Base-by-base conservation (phyloP, 2,797 vertebrate genomes). In the Pogonophryne albipinna region DNA sequence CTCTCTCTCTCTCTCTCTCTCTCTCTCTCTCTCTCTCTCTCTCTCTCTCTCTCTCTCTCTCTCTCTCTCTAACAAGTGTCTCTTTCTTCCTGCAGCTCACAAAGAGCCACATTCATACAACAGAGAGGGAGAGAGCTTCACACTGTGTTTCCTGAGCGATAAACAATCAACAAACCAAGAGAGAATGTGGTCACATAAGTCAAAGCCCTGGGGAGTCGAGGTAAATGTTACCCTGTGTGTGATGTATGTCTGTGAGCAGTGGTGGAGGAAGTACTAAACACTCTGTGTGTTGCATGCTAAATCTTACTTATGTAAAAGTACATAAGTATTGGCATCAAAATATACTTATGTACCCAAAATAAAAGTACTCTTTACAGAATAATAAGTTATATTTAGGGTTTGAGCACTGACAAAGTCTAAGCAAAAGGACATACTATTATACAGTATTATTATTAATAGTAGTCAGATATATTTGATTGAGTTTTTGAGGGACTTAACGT, bases 101-200 rank as follows among this genome's bases (percentile, higher is more conserved):
- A 95, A 94, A 94, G 93, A 89, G 78, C 61, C 74, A 67, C 94
- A 94, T 94, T 95, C 93, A 94, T 82, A 44, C 69, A 78, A 70
- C 12, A 38, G 57, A 47, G 66, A 41, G 62, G 44, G 66, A 34
- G 62, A 47, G 72, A 58, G 44, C 52, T 63, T 76, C 76, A 78
- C 80, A 79, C 79, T 76, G 71, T 67, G 88, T 87, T 87, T 88
- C 85, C 84, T 70, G 50, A 91, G 87, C 41, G 80, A 89, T 83
- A 82, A 87, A 86, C 57, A 51, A 86, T 84, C 83, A 88, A 87
- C 88, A 89, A 85, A 83, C 76, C 57, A 10, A 64, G 79, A 59
- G 72, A 65, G 68, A 89, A 80, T 78, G 86, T 73, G 44, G 10
- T 57, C 61, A 61, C 66, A 50, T 69, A 84, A 85, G 71, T 84